Conservation (phyloP, 2,888 invertebrate genomes). For the Epinotia nisella region DNA sequence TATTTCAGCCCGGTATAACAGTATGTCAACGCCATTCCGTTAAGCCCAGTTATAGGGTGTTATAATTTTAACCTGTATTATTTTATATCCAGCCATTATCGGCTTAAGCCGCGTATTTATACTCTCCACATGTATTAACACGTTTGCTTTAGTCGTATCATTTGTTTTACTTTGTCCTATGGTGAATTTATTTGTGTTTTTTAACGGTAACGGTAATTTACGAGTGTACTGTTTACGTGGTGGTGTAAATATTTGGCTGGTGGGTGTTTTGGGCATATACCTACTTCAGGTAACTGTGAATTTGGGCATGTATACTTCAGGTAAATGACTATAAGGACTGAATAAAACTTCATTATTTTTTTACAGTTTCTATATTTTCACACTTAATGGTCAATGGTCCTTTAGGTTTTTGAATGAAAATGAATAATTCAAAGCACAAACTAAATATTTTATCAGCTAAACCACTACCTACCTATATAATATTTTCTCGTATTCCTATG, state of each 20-base stretch:
- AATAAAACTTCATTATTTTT: background rate
- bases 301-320: too few relatives aligned
- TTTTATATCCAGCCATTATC: slow-evolving; percentile 71
- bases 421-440: background rate
- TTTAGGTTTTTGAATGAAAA: background rate
- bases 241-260: background rate
- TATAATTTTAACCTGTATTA: slow-evolving; percentile 76
- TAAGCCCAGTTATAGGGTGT: slow-evolving; percentile 72
- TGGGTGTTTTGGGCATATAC: background rate
- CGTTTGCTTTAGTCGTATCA: slow-evolving; percentile 48
- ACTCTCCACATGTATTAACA: slow-evolving; percentile 59
- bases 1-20: slow-evolving; percentile 59
- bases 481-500: background rate
- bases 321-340: background rate
- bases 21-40: slow-evolving; percentile 66
- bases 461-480: background rate
- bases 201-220: slow-evolving; percentile 23
- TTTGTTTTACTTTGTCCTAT: slow-evolving; percentile 48
- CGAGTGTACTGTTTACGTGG: slow-evolving; percentile 13
- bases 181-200: slow-evolving; percentile 42
- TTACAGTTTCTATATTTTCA: background rate
- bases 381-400: background rate
- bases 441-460: background rate
- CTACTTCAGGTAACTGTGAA: too few relatives aligned
- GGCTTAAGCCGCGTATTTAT: slow-evolving; percentile 70